These are phyloP conservation scores for Listrodromus nycthemerus DNA, from an alignment of 2,888 invertebrate species.

Conservation along the genomic window DNA sequence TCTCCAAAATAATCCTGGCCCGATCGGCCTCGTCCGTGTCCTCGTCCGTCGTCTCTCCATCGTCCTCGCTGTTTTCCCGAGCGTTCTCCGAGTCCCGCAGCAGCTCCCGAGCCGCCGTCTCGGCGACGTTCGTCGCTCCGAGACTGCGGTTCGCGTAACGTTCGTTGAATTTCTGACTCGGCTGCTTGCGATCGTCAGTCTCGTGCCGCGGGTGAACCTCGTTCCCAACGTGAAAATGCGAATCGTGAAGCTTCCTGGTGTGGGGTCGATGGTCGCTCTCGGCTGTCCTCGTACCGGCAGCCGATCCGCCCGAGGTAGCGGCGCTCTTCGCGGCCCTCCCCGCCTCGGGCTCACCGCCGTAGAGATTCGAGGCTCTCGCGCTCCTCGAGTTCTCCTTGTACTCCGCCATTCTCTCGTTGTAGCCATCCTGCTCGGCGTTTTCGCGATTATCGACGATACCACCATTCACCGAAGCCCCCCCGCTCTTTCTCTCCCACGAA, in stretches of 20 bases:
- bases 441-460: background rate
- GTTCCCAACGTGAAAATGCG: constrained; percentile 62
- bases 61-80: background rate
- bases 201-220: constrained; percentile 41
- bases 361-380: constrained; percentile 58
- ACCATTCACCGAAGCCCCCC: background rate
- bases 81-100: constrained; percentile 44
- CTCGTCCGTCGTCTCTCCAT: background rate
- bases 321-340: background rate
- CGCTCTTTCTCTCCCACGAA: background rate
- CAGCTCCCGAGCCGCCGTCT: constrained; percentile 42
- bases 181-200: constrained; percentile 10
- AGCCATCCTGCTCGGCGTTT: constrained; percentile 39
- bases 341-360: constrained; percentile 26
- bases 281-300: constrained; percentile 7
- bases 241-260: constrained; percentile 57
- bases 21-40: background rate
- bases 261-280: constrained; percentile 49
- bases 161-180: constrained; percentile 66
- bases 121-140: constrained; percentile 75
- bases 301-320: background rate
- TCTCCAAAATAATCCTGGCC: background rate
- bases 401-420: constrained; percentile 62
- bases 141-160: constrained; percentile 74
- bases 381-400: constrained; percentile 65